Evolutionary conservation across 2,888 invertebrate species (phyloP).

Genomic region (Cephus sareptanus): DNA sequence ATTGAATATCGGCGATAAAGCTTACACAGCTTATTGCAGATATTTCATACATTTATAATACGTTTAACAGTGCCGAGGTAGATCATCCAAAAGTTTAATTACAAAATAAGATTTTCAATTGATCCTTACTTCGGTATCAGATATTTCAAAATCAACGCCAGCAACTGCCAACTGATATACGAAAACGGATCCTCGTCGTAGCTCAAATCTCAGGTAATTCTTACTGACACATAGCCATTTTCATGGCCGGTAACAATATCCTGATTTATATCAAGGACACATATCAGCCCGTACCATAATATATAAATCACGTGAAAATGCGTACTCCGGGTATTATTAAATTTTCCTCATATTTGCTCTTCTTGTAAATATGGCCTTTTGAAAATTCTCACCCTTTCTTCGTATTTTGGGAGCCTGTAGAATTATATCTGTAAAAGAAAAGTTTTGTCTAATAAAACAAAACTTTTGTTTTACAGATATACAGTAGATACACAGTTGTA

Average conservation of each 20-base stretch:
- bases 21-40: neutral
- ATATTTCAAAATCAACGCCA: neutral
- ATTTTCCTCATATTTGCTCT: constrained; percentile 14
- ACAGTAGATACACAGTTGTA: no score
- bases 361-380: neutral
- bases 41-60: neutral
- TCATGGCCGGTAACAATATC: constrained; percentile 35
- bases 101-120: neutral
- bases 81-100: neutral
- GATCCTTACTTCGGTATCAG: neutral
- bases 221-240: neutral
- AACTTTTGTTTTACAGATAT: no score
- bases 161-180: neutral
- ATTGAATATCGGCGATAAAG: neutral
- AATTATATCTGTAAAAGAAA: neutral
- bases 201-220: neutral
- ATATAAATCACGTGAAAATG: constrained; percentile 35
- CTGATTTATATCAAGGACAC: constrained; percentile 44
- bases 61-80: neutral
- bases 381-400: neutral
- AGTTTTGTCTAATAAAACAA: no score
- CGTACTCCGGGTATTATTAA: constrained; percentile 27
- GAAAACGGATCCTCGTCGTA: neutral
- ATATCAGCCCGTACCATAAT: constrained; percentile 35
- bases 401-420: neutral